A percentile compares a stretch with the other conserved stretches of the same genome.
Evolutionary conservation across 35 echinoderm and acorn worm genomes (phyloP).

Genomic region (Ophiothrix spiculata): DNA sequence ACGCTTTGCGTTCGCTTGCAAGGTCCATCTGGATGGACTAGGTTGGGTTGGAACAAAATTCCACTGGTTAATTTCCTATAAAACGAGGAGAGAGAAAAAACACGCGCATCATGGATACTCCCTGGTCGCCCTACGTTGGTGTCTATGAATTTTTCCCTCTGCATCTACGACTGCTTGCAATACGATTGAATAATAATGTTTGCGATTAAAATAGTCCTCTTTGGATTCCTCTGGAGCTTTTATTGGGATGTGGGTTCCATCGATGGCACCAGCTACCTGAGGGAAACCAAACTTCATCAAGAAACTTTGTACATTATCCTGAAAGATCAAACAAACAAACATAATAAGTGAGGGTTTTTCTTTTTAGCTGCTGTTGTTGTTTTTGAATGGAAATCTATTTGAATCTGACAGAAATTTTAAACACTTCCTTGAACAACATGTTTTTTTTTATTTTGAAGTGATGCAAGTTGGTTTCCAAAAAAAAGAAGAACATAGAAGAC

Average conservation of each 20-base stretch:
- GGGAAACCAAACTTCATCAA: background rate
- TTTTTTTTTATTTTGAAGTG: no score
- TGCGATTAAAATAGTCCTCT: conserved; percentile 13
- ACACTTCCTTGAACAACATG: no score
- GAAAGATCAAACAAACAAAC: no score
- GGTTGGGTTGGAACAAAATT: conserved; percentile 8
- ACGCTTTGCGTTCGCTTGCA: no score
- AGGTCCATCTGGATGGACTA: background rate
- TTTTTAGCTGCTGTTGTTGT: no score
- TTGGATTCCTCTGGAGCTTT: background rate
- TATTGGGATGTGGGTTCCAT: conserved; percentile 13
- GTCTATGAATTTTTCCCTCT: background rate
- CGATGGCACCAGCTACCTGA: conserved; percentile 28
- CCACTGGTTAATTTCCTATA: background rate
- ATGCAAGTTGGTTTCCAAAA: no score
- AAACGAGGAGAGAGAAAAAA: conserved; percentile 5
- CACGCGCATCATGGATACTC: conserved; percentile 14
- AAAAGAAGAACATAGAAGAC: no score
- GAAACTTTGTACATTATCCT: background rate
- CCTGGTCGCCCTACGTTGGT: conserved; percentile 6
- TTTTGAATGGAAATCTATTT: no score
- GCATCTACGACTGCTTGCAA: conserved; percentile 11
- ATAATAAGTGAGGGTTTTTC: no score
- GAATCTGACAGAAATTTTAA: no score
- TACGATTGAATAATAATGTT: conserved; percentile 4